Evolutionary conservation across 2,113 vertebrate genomes (phyloP), one percentile per base, ranked within the genome.

Genomic region (Ailurus styani): DNA sequence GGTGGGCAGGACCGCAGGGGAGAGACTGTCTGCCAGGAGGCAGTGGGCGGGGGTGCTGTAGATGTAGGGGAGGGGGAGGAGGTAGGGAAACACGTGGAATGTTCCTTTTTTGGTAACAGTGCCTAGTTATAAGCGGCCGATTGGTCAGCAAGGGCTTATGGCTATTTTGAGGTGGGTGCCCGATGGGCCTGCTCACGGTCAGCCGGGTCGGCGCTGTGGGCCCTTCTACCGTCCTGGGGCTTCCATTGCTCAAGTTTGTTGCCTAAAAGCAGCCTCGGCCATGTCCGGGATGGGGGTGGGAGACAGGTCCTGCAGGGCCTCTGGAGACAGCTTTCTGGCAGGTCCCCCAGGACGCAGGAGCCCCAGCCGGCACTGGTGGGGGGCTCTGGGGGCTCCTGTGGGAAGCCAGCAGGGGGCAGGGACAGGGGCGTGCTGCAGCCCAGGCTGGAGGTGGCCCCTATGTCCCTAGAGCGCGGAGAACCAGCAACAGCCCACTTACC

Each of bases 351-450:
- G 60, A 27, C 27, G 87, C 42, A 10, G 6, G 75, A 31, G 37
- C 9, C 27, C 55, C 18, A 3, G 66, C 20, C 9, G 18, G 66
- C 17, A 0, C 40, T 7, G 29, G 21, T 23, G 13, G 6, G 45
- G 25, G 34, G 13, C 1, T 0, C 1, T 18, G 25, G 37, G n/a
- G 55, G 55, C 2, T 0, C 25, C 7, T 7, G 2, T 5, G 25
- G 81, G 72, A 55, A 9, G 45, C 45, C 31, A 37, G 62, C 15
- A 6, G 15, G 52, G 29, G 23, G 27, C 18, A 5, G 75, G 62
- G 9, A 34, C 31, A 34, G 8, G 54, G 72, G 37, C 60, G 29
- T 29, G 31, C 50, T 20, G 42, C 25, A 68, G 78, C 50, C n/a
- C 83, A 54, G 64, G 54, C 45, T 57, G 45, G 66, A 31, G 52